These are phyloP conservation scores for Ochotona princeps DNA, from an alignment of 2,113 vertebrate species.

Conservation along the genomic window DNA sequence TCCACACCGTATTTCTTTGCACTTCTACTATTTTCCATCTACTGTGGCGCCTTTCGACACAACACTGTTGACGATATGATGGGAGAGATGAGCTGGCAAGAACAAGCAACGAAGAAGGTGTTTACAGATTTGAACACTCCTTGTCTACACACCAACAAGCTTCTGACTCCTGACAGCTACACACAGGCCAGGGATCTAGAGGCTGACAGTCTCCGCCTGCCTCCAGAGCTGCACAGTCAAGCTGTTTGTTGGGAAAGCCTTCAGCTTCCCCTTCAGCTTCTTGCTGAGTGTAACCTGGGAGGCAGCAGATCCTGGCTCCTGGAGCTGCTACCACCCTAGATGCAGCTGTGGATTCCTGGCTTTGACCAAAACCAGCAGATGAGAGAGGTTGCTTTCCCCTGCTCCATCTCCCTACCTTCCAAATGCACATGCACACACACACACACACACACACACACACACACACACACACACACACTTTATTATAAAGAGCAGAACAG, in stretches of 20 bases:
- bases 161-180: background rate
- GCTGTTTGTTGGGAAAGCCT: too few species aligned
- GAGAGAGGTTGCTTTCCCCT: too few species aligned
- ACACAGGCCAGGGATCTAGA: background rate
- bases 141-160: background rate
- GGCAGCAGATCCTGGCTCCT: too few species aligned
- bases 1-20: background rate
- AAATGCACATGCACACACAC: too few species aligned
- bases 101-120: background rate
- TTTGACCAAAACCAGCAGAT: too few species aligned
- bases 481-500: background rate
- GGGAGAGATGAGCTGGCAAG: background rate
- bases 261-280: too few species aligned
- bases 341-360: too few species aligned
- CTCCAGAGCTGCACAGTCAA: background rate
- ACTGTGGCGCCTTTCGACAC: background rate
- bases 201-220: background rate
- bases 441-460: too few species aligned
- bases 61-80: background rate
- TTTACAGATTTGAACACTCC: background rate
- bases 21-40: background rate
- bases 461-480: too few species aligned
- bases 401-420: too few species aligned
- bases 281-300: too few species aligned
- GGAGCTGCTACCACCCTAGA: too few species aligned